Evolutionary conservation across 1,140 invertebrate species (phyloP), one percentile per base, ranked within the genome.

Genomic region (Euwallacea fornicatus): DNA sequence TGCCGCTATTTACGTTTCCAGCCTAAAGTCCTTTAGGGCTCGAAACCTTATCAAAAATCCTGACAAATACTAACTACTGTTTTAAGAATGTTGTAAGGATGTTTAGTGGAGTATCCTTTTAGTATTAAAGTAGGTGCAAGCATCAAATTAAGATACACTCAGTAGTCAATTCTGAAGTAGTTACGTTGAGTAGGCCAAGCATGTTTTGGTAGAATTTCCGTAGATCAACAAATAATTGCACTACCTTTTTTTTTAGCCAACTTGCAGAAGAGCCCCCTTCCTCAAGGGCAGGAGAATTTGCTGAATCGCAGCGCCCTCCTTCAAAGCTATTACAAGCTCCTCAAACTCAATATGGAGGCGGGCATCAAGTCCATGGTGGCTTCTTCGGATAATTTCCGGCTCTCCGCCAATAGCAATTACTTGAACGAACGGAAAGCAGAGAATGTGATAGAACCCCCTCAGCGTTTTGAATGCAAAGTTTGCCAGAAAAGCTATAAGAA

Each of bases 401-500:
- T 43, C 6, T 47, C 41, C 16, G 55, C 66, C 0, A 16, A 43
- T 6, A n/a, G 33, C 0, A 58, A 46, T 44, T 66, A 58, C 16
- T 46, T 74, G 10, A 66, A 64, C 53, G 65, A 71, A 46, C 56
- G 69, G 44, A 74, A 74, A 21, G 41, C 60, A 6, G 63, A 61
- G 7, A 73, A 70, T 50, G 63, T 62, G n/a, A 21, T 61, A 11
- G 9, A 64, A 13, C 42, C 46, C 42, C 43, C 63, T 53, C 43
- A 67, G 58, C 56, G 68, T 16, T 62, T 10, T 60, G 59, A 64
- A 63, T 86, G 85, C 66, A 74, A 79, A 3, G 80, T 78, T 42
- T 87, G 85, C 64, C 79, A 76, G 8, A 82, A 83, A 72, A 81
- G 80, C 33, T 87, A 86, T 74, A 85, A 85, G 72, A 84, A 84